phyloP scores from a whole-genome alignment of 92 coral and sea anemone species.

The Porites evermanni region DNA sequence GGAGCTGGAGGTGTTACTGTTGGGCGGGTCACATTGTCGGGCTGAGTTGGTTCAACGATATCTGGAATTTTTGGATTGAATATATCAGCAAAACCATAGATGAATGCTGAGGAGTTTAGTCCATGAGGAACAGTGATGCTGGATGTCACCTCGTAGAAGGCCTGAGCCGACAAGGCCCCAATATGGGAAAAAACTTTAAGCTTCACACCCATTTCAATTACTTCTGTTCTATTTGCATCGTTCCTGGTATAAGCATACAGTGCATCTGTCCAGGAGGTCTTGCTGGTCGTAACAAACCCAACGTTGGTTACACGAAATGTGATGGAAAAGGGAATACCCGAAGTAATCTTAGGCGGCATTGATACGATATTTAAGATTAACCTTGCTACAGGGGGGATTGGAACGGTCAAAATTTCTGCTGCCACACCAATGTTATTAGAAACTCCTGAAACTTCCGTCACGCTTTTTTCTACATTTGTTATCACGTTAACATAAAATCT shows the following conservation, averaged over 20 bases:
- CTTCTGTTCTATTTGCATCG: constrained; percentile 51
- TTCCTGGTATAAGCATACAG: constrained; percentile 53
- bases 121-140: constrained; percentile 46
- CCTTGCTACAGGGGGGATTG: constrained; percentile 42
- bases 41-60: neutral
- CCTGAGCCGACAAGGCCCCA: constrained; percentile 60
- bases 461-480: constrained; percentile 42
- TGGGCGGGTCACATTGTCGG: constrained; percentile 23
- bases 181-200: constrained; percentile 58
- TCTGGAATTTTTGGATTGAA: constrained; percentile 40
- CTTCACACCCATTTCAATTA: constrained; percentile 48
- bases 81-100: constrained; percentile 70
- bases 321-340: constrained; percentile 52
- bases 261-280: constrained; percentile 74
- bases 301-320: constrained; percentile 54
- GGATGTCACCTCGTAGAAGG: constrained; percentile 41
- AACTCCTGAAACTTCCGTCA: constrained; percentile 42
- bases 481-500: constrained; percentile 59
- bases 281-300: constrained; percentile 47
- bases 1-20: constrained; percentile 27
- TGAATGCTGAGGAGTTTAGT: constrained; percentile 32
- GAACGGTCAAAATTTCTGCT: constrained; percentile 14
- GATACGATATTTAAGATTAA: constrained; percentile 51
- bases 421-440: constrained; percentile 49
- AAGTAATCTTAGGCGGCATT: constrained; percentile 52